These are phyloP conservation scores for Paedocypris micromegethes DNA, from an alignment of 2,797 vertebrate species.

Conservation along the genomic window DNA sequence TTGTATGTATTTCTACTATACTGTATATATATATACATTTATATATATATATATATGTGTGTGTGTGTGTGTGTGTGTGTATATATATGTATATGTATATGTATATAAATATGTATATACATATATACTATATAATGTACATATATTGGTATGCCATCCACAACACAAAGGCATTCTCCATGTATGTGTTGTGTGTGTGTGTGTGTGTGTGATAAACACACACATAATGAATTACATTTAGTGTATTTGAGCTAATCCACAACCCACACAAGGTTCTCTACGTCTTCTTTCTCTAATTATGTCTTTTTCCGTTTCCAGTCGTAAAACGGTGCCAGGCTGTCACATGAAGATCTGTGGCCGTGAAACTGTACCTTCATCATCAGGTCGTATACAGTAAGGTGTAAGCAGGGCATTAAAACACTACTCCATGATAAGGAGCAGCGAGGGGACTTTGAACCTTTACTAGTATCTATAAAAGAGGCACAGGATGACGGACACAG, in stretches of 20 bases:
- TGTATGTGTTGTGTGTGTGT: too few species aligned
- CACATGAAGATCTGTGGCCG: constrained; percentile 37
- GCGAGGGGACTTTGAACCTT: constrained; percentile 50
- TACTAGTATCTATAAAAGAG: constrained; percentile 51
- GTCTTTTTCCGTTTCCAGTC: constrained; percentile 42
- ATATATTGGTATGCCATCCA: too few species aligned
- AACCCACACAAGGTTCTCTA: background rate
- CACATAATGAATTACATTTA: background rate
- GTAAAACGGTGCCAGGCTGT: constrained; percentile 45
- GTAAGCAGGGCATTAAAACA: constrained; percentile 45
- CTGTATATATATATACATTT: too few species aligned
- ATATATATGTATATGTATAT: too few species aligned
- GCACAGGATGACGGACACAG: constrained; percentile 45
- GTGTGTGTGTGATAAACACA: too few species aligned
- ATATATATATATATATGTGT: too few species aligned
- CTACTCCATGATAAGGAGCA: constrained; percentile 46
- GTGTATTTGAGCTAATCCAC: constrained; percentile 1
- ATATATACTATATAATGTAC: too few species aligned
- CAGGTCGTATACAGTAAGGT: constrained; percentile 46
- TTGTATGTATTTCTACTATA: too few species aligned
- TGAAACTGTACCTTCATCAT: constrained; percentile 43
- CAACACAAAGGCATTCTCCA: too few species aligned
- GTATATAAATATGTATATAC: too few species aligned
- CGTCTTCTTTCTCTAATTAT: constrained; percentile 45
- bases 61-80: too few species aligned